Base-by-base conservation (phyloP, 30 jellyfish, hydroid and myxozoan genomes). In the Pseudorhiza aurosa region DNA sequence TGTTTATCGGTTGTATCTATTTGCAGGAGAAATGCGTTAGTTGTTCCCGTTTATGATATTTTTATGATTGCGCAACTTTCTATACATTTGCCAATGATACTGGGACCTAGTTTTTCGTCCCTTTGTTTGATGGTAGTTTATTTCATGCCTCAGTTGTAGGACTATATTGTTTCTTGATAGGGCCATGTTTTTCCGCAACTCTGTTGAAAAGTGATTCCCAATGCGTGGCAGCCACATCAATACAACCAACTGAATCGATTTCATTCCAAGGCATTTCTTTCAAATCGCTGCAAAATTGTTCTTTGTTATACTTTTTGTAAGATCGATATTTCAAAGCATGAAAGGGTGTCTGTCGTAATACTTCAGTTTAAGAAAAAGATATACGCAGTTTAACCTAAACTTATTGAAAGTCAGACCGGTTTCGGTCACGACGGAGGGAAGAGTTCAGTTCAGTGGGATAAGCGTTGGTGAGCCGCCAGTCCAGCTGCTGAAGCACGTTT, bases 131-230 rank as follows among this genome's bases (percentile, higher is more conserved):
- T 77, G 89, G 85, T 59, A 51, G 89, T 58, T 28, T 77, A 33
- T 77, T 77, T 60, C 85, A 62, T 39, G 64, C 36, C 82, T 77
- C 89, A 57, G 56, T 40, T 60, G 37, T 5, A 77, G 72, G 58
- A 57, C 71, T 30, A 51, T 74, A 30, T 71, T 77, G 71, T 43
- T 58, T 58, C 71, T 58, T 57, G 58, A 77, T 59, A 36, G 82
- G 74, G 58, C 31, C 89, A 18, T 77, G 89, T 45, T 35, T 77
- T 32, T 77, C 89, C 44, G 82, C 89, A 58, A 77, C 82, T 58
- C 33, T 62, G 57, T 59, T 58, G 89, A 60, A 77, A 33, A 77
- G 69, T 21, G 56, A 62, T 60, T 77, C 89, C 72, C 72, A 77
- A 19, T 22, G 58, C 35, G 68, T 59, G 82, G 55, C 56, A 42